Conservation (phyloP, 2,113 vertebrate genomes). For the Corythornis madagascariensis region DNA sequence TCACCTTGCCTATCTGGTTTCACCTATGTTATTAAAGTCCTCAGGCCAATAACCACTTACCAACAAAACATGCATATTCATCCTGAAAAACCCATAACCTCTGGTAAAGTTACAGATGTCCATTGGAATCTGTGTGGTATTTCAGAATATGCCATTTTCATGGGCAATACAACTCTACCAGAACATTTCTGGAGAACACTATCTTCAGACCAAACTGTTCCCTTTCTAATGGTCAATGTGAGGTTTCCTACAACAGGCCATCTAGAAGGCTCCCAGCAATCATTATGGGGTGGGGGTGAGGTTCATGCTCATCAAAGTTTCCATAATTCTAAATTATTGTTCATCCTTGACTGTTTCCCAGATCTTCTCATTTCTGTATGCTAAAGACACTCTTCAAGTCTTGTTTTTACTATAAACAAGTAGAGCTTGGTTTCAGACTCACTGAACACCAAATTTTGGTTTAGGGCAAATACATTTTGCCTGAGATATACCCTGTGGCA, state of each 20-base stretch:
- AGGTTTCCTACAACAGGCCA: not conserved
- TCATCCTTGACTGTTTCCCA: not conserved
- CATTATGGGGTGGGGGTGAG: not conserved
- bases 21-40: not conserved
- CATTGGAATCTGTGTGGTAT: not conserved
- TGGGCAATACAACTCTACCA: not conserved
- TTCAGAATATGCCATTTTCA: not conserved
- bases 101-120: not conserved
- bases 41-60: not conserved
- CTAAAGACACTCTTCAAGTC: not conserved
- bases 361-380: not conserved
- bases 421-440: not conserved
- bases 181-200: not conserved
- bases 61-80: not conserved
- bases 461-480: not conserved
- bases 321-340: not conserved
- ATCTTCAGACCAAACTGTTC: not conserved
- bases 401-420: not conserved
- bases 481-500: not conserved
- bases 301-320: not conserved
- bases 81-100: not conserved
- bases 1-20: not conserved
- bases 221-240: not conserved
- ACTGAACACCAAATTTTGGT: not conserved
- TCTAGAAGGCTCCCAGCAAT: not conserved